A percentile compares a stretch with the other conserved stretches of the same genome.
These are phyloP conservation scores for Andrena hattorfiana DNA, from an alignment of 2,888 invertebrate genomes.

Conservation along the genomic window DNA sequence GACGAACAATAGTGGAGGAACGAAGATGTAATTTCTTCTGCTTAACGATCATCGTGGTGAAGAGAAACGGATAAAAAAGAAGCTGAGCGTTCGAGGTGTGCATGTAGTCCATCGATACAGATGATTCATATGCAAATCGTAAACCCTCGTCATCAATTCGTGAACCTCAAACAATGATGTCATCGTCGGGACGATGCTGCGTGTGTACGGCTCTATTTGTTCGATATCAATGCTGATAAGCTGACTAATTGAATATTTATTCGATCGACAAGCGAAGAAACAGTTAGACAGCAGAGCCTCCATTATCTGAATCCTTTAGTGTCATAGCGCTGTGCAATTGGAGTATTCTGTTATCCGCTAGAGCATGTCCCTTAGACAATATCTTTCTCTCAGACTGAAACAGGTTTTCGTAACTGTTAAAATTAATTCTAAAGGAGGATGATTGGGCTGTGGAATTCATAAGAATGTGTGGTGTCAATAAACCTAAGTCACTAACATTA, in stretches of 20 bases:
- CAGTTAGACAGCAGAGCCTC: not conserved
- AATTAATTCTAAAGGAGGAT: too few species aligned
- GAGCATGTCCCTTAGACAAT: not conserved
- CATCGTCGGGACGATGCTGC: slow-evolving; percentile 14
- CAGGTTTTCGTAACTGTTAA: too few species aligned
- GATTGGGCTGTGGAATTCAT: too few species aligned
- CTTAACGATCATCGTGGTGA: not conserved
- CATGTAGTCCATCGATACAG: not conserved
- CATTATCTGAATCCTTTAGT: not conserved
- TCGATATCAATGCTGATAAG: slow-evolving; percentile 17
- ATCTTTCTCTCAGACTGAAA: too few species aligned
- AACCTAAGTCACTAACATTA: too few species aligned
- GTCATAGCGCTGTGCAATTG: not conserved
- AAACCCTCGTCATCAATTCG: slow-evolving; percentile 35
- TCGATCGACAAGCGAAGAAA: not conserved
- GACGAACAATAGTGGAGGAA: not conserved
- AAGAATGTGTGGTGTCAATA: too few species aligned
- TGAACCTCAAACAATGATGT: slow-evolving; percentile 39
- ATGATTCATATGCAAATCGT: slow-evolving; percentile 48
- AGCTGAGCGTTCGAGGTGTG: not conserved
- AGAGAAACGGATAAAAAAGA: not conserved
- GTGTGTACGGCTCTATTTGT: slow-evolving; percentile 3
- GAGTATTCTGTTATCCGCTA: not conserved
- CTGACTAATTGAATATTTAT: slow-evolving; percentile 6
- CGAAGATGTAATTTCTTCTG: not conserved